A percentile compares a stretch with the other conserved stretches of the same genome.
Evolutionary conservation across 2,888 invertebrate species (phyloP).

Genomic region (Protodeltote pygarga): DNA sequence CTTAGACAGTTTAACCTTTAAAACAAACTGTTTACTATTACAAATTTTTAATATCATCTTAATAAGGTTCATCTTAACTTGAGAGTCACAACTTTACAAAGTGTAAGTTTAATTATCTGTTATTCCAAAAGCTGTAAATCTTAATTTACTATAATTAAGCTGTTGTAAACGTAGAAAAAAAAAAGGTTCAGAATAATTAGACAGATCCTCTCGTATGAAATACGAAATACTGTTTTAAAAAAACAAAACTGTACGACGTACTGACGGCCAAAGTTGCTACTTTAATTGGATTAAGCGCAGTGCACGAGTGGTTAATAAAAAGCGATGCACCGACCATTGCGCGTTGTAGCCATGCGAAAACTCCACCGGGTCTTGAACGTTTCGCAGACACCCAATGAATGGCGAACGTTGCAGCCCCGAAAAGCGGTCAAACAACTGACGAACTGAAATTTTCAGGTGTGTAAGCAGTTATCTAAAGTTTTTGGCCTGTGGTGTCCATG

Average conservation of each 20-base stretch:
- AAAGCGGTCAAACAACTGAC: conserved; percentile 27
- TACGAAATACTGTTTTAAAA: conserved; percentile 34
- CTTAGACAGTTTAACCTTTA: conserved; percentile 10
- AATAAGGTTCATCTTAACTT: conserved; percentile 3
- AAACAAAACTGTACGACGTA: conserved; percentile 31
- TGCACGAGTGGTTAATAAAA: conserved; percentile 52
- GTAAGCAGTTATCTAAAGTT: conserved; percentile 3
- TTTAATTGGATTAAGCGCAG: conserved; percentile 63
- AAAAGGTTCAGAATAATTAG: conserved; percentile 24
- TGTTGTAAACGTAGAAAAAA: too few relatives aligned
- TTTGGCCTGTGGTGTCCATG: neutral
- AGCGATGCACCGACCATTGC: conserved; percentile 42
- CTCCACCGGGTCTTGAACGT: conserved; percentile 39
- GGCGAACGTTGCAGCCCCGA: conserved; percentile 9
- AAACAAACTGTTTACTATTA: conserved; percentile 13
- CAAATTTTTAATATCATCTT: conserved; percentile 8
- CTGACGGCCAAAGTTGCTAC: conserved; percentile 43
- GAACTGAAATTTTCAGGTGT: conserved; percentile 12
- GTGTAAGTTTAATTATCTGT: conserved; percentile 5
- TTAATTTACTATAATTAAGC: too few relatives aligned
- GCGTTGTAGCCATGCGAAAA: conserved; percentile 39
- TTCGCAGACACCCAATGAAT: conserved; percentile 38
- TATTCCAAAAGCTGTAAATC: too few relatives aligned
- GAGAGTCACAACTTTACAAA: neutral
- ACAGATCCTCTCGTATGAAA: conserved; percentile 27